These are phyloP conservation scores for Myiothlypis chrysogaster DNA, from an alignment of 2,797 vertebrate species.

Conservation along the genomic window DNA sequence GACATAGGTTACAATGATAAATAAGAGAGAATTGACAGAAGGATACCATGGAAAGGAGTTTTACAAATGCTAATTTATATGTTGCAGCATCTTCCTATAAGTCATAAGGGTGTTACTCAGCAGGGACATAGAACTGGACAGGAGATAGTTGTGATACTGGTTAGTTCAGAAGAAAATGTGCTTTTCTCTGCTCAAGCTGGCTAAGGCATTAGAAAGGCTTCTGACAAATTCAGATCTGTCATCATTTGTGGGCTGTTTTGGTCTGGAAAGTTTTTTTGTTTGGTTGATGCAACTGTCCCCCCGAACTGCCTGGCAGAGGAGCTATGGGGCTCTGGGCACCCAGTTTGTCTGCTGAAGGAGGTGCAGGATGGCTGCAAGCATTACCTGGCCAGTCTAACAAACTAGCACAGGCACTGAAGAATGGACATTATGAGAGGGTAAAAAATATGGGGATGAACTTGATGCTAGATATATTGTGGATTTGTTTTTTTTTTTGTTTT, in stretches of 20 bases:
- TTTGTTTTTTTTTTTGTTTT: neutral
- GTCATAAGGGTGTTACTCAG: neutral
- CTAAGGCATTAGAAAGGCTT: neutral
- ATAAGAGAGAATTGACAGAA: neutral
- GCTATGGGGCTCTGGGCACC: no score
- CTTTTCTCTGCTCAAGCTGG: neutral
- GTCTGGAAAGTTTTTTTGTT: neutral
- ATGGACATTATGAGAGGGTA: no score
- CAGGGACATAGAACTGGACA: neutral
- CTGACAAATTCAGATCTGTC: neutral
- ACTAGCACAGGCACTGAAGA: neutral
- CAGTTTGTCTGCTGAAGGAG: neutral
- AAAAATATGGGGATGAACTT: neutral
- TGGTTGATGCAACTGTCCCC: neutral
- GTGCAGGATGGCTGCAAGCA: neutral
- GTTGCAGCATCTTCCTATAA: neutral
- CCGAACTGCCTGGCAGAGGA: fast-evolving
- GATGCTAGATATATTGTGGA: neutral
- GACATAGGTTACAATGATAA: neutral
- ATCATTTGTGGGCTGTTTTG: neutral
- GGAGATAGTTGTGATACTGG: neutral
- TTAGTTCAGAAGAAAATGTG: neutral
- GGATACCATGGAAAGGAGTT: neutral
- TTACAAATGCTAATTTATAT: neutral
- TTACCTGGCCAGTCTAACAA: neutral